Evolutionary conservation across 1,140 invertebrate genomes (phyloP).

Genomic region (Helicoverpa zea): DNA sequence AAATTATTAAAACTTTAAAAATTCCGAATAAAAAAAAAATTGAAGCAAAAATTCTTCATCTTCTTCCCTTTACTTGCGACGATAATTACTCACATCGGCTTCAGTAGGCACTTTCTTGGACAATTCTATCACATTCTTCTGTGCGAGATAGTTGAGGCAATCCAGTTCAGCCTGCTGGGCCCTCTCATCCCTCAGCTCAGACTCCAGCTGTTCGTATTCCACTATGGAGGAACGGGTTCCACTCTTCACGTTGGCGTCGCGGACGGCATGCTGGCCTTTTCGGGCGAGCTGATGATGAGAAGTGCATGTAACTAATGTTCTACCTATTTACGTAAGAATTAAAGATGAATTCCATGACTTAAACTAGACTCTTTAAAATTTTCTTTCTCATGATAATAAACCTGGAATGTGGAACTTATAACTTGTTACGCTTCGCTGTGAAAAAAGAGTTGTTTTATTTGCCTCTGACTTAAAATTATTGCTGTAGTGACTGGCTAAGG

Average conservation of each 20-base stretch:
- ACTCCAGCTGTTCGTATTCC: slow-evolving; percentile 76
- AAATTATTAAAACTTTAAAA: no score
- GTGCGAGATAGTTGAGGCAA: slow-evolving; percentile 79
- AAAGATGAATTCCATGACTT: no score
- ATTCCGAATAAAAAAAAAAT: no score
- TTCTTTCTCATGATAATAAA: no score
- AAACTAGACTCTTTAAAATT: no score
- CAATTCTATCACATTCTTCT: slow-evolving; percentile 77
- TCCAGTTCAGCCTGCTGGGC: slow-evolving; percentile 79
- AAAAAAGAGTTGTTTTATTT: no score
- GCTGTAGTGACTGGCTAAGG: no score
- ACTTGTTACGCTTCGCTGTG: no score
- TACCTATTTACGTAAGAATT: no score
- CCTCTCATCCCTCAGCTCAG: slow-evolving; percentile 71
- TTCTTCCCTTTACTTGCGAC: slow-evolving; percentile 7
- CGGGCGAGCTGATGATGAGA: slow-evolving; percentile 68
- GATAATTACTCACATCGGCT: slow-evolving; percentile 68
- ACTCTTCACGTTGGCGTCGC: slow-evolving; percentile 67
- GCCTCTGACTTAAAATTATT: no score
- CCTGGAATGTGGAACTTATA: no score
- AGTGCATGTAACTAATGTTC: background rate
- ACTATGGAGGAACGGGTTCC: slow-evolving; percentile 73
- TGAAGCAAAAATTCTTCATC: no score
- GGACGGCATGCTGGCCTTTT: slow-evolving; percentile 77
- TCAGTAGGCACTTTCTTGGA: slow-evolving; percentile 80